phyloP scores from a whole-genome alignment of 2,113 vertebrate species.

The Isichthys henryi region DNA sequence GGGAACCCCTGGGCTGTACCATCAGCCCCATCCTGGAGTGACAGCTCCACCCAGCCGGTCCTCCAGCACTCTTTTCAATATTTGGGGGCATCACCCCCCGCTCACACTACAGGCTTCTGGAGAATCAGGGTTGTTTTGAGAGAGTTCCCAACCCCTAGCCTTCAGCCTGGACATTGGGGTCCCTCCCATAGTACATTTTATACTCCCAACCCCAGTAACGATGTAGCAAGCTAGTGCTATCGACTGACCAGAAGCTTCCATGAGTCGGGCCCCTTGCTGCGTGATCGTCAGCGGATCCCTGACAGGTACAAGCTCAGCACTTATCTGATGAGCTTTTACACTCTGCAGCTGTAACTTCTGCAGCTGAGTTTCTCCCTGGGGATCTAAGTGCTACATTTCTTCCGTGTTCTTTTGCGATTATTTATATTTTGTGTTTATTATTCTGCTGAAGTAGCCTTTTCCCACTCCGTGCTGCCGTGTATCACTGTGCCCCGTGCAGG shows the following conservation, averaged over 20 bases:
- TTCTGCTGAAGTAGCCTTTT: background rate
- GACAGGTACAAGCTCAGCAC: background rate
- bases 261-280: background rate
- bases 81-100: background rate
- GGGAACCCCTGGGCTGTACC: conserved; percentile 25
- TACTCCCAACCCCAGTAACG: background rate
- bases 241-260: background rate
- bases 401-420: background rate
- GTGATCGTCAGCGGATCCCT: background rate
- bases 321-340: background rate
- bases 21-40: background rate
- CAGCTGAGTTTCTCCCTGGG: background rate
- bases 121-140: background rate
- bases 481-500: background rate
- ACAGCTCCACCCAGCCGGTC: background rate
- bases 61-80: background rate
- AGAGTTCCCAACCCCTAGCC: background rate
- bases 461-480: background rate
- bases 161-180: background rate
- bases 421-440: background rate
- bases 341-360: background rate
- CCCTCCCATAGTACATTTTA: background rate
- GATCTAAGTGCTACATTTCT: background rate
- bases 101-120: background rate
- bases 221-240: background rate